Conservation (phyloP, 2,113 vertebrate species). For the zebrafish (Danio rerio) region DNA sequence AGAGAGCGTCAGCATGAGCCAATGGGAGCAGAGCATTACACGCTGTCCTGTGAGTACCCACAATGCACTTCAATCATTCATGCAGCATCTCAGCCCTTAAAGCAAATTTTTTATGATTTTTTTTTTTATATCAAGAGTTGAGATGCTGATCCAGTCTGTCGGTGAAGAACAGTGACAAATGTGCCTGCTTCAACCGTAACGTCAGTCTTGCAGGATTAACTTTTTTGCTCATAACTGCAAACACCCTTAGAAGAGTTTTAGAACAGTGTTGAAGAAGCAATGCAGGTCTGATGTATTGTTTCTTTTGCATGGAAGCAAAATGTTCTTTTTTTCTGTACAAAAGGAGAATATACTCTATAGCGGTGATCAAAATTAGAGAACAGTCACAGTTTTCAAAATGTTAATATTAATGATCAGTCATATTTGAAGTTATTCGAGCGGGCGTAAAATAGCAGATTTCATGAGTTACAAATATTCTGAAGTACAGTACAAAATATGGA, state of each 20-base stretch:
- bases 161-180: constrained; percentile 24
- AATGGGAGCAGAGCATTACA: constrained; percentile 94
- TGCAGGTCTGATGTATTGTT: constrained; percentile 3
- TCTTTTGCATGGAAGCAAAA: neutral
- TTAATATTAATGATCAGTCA: no score
- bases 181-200: neutral
- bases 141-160: constrained; percentile 29
- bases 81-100: neutral
- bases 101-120: neutral
- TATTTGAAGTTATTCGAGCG: no score
- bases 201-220: constrained; percentile 16
- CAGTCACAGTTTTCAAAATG: no score
- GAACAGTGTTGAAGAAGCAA: constrained; percentile 22
- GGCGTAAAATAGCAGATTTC: no score
- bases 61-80: constrained; percentile 35
- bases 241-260: constrained; percentile 11
- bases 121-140: neutral
- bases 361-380: no score
- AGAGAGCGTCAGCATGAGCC: constrained; percentile 92
- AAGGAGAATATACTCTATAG: neutral
- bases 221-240: constrained; percentile 25
- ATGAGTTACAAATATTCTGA: no score
- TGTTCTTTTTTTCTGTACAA: neutral
- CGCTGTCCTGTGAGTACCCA: constrained; percentile 87
- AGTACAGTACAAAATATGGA: no score